phyloP scores from a whole-genome alignment of 2,888 invertebrate species.

The Bellardia pandia region DNA sequence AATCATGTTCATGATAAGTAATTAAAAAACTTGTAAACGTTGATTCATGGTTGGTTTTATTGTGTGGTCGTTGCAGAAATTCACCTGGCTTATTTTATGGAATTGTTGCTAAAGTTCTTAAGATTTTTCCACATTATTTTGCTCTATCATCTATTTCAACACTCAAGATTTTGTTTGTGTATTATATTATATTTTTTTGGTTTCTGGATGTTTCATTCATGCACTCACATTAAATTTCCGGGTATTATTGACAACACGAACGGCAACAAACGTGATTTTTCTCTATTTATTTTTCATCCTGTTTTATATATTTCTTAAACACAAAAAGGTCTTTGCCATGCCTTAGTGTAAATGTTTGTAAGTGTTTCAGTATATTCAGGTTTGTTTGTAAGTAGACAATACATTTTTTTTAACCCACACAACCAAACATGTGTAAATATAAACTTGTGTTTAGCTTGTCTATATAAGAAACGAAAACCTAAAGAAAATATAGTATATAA shows the following conservation, averaged over 20 bases:
- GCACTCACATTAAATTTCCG: constrained; percentile 69
- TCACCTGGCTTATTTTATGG: constrained; percentile 39
- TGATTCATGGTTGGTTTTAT: neutral
- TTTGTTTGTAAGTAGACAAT: constrained; percentile 2
- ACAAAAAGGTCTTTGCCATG: constrained; percentile 46
- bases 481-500: neutral
- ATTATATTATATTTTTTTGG: neutral
- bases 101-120: constrained; percentile 22
- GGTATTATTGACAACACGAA: constrained; percentile 71
- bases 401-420: neutral
- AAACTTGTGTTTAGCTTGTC: neutral
- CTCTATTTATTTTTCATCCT: constrained; percentile 57
- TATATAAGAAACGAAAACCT: constrained; percentile 20
- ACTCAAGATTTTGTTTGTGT: constrained; percentile 2
- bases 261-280: constrained; percentile 70
- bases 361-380: constrained; percentile 29
- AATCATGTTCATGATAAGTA: too few species aligned
- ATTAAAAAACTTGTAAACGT: too few species aligned
- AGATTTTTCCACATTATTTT: neutral
- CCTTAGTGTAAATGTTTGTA: constrained; percentile 9
- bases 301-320: constrained; percentile 48
- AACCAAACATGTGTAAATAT: neutral
- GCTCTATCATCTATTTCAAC: constrained; percentile 1
- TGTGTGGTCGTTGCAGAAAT: neutral
- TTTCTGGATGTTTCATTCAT: constrained; percentile 51